Evolutionary conservation across 2,888 invertebrate genomes (phyloP), one percentile per base, ranked within the genome.

Genomic region (Neoaliturus tenellus): DNA sequence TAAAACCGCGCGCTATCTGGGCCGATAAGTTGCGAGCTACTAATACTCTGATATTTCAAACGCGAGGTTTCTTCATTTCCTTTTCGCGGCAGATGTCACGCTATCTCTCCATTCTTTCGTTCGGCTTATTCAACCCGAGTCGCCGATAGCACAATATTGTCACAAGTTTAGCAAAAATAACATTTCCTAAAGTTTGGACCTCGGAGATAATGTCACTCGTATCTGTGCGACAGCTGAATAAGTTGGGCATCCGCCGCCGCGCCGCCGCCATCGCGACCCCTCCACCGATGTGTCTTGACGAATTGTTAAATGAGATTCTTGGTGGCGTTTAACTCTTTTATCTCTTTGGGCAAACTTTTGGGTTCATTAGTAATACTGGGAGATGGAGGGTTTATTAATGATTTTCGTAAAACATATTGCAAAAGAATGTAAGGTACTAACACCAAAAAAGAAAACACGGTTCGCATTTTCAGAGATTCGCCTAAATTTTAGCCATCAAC

Each of bases 61-160:
- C 75, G 71, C 55, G 62, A 85, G 85, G 67, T 83, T 83, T 85
- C 85, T 85, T 85, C 85, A 85, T 85, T 85, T 85, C 85, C 85
- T 85, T 75, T 81, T 51, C 75, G 20, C 71, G 83, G 75, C 73
- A 85, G 83, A 83, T 81, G 83, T 83, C 83, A 83, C 82, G 81
- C 62, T 81, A 84, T 84, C 84, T 75, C 58, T 62, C 83, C 28
- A 62, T 73, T 75, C 78, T 75, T 83, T 83, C 78, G 55, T 80
- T 80, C 55, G 73, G 81, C 84, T 83, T 83, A 83, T 83, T 83
- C 83, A 83, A 33, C 39, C 51, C 80, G 67, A 33, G 83, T 80
- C 83, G 41, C 81, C 82, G 84, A 84, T 84, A 84, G 58, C 78
- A 44, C 78, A 33, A 67, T 81, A 81, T 81, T 84, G 84, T 84